phyloP scores from a whole-genome alignment of 2,113 vertebrate genomes.

The Phrynosoma blainvillii region DNA sequence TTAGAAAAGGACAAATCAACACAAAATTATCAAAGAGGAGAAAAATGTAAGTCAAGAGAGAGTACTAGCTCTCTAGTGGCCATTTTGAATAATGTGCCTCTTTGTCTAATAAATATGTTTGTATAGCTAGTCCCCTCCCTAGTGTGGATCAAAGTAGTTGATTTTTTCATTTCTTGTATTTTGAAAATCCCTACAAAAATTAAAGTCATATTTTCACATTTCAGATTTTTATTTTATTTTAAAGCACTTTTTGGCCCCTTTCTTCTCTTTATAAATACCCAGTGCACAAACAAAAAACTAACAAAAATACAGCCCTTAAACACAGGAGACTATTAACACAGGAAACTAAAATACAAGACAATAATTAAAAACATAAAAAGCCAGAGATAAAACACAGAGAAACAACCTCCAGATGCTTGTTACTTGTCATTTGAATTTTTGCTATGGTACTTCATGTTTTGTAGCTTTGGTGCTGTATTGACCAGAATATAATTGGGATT shows the following conservation, averaged over 20 bases:
- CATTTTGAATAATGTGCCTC: too few relatives aligned
- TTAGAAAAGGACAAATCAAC: too few relatives aligned
- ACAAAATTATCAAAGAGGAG: too few relatives aligned
- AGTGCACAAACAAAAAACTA: too few relatives aligned
- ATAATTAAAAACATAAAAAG: neutral
- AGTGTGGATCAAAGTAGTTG: neutral
- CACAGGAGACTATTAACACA: neutral
- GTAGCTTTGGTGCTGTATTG: neutral
- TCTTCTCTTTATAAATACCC: neutral
- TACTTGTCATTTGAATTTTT: neutral
- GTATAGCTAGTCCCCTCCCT: neutral
- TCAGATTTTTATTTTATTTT: neutral
- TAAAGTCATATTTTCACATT: neutral
- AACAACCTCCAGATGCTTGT: neutral
- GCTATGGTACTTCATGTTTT: neutral
- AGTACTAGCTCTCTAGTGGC: too few relatives aligned
- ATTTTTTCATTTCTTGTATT: neutral
- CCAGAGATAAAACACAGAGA: neutral
- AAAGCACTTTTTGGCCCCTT: neutral
- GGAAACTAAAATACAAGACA: neutral
- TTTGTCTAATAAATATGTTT: neutral
- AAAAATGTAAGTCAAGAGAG: too few relatives aligned
- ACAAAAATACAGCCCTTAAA: neutral
- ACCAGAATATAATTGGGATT: too few relatives aligned
- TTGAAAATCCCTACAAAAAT: neutral